Evolutionary conservation across 2,113 vertebrate genomes (phyloP), one percentile per base, ranked within the genome.

Genomic region (Engystomops pustulosus): DNA sequence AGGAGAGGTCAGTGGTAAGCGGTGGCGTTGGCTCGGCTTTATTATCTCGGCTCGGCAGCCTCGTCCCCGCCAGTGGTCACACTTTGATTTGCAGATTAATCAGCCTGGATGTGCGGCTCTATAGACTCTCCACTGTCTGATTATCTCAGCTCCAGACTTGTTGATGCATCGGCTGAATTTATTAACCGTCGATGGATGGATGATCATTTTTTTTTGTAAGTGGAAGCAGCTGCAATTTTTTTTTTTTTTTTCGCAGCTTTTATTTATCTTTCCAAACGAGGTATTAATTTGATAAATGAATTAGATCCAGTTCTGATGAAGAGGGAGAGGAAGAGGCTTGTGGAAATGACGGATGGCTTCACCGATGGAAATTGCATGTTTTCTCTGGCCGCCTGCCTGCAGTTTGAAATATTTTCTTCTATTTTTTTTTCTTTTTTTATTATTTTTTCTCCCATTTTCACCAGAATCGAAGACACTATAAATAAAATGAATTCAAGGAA

Each of bases 1-100:
- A 88, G 86, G 89, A 88, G 91, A 90, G 86, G 91, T 86, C 87
- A 90, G 67, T 83, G 86, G 86, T 88, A 89, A 85, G 85, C 87
- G 87, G n/a, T n/a, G n/a, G 38, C 0, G 30, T 79, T 85, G 87
- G 86, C 88, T 91, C 83, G 82, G 85, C 84, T 90, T 89, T 86
- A 87, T 91, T 88, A 88, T 86, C 86, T 86, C 83, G 88, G 84
- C 88, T 87, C 84, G 85, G 83, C 79, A 14, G 68, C n/a, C 88
- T 87, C 80, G 80, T 90, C 85, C 83, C 80, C 62, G 53, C 70
- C 34, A 41, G 86, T 2, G 14, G 81, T 86, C 85, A 86, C 79
- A 84, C 81, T 84, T 88, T 86, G 86, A 83, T 88, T 87, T 34
- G 49, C 83, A 47, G 85, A n/a, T 86, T 75, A 0, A 53, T 32